Conservation (phyloP, 2,888 invertebrate species). For the Trissolcus brochymenae region DNA sequence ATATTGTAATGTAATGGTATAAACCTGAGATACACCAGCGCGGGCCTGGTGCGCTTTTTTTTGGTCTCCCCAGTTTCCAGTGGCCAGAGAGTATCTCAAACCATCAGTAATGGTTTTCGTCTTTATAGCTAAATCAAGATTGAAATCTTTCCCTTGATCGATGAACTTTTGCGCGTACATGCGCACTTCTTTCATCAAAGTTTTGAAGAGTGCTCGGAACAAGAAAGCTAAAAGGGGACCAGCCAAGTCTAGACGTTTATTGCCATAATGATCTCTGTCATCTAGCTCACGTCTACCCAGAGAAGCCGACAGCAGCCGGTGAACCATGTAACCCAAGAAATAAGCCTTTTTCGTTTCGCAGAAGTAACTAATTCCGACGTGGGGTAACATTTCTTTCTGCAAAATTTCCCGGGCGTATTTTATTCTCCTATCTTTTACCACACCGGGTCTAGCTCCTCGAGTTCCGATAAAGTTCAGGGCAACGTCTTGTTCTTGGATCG, state of each 20-base stretch:
- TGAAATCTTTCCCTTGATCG: constrained; percentile 98
- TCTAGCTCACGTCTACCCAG: constrained; percentile 97
- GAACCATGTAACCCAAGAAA: constrained; percentile 99
- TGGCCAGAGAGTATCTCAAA: constrained; percentile 97
- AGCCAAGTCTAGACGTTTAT: constrained; percentile 97
- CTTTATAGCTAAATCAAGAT: constrained; percentile 96
- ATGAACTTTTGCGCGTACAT: constrained; percentile 99
- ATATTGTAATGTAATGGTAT: no score
- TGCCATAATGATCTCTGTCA: constrained; percentile 99
- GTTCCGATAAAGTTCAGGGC: constrained; percentile 99
- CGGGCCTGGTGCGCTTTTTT: constrained; percentile 99
- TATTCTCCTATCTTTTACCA: constrained; percentile 98
- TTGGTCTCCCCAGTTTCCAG: constrained; percentile 99
- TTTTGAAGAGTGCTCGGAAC: constrained; percentile 97
- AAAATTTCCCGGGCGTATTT: constrained; percentile 99
- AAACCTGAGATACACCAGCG: constrained; percentile 90
- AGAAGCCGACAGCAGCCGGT: constrained; percentile 94
- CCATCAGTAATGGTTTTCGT: constrained; percentile 99
- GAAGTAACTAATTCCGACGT: constrained; percentile 99
- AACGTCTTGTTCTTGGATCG: constrained; percentile 99
- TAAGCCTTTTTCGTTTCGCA: constrained; percentile 99
- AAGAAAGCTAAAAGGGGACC: constrained; percentile 97
- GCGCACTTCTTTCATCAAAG: constrained; percentile 96
- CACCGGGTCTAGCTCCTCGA: constrained; percentile 97
- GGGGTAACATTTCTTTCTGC: constrained; percentile 99